Evolutionary conservation across 2,888 invertebrate species (phyloP).

Genomic region (Sceliomorpha sp.): DNA sequence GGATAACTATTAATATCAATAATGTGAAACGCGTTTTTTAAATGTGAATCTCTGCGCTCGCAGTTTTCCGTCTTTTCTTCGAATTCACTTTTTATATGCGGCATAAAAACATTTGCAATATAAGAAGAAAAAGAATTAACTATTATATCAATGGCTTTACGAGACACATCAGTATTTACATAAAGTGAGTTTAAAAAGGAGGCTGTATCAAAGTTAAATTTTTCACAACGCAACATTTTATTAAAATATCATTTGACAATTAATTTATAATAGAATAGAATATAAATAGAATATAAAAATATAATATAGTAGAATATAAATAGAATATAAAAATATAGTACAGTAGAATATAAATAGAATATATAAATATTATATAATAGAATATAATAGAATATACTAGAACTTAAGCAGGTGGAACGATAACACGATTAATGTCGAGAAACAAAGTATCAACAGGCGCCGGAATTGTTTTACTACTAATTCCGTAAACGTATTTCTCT

Average conservation of each 20-base stretch:
- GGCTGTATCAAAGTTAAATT: background rate
- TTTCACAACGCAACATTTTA: background rate
- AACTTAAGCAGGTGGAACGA: too few relatives aligned
- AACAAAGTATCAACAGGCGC: background rate
- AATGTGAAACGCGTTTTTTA: constrained; percentile 1
- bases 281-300: too few relatives aligned
- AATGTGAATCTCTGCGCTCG: background rate
- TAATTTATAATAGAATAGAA: too few relatives aligned
- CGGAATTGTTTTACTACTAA: background rate
- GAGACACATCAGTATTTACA: background rate
- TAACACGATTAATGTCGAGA: constrained; percentile 1
- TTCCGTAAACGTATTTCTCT: constrained; percentile 14
- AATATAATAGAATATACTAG: too few relatives aligned
- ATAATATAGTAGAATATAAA: too few relatives aligned
- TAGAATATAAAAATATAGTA: too few relatives aligned
- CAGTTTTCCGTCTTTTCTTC: background rate
- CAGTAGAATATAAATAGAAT: too few relatives aligned
- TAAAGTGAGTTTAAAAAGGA: background rate
- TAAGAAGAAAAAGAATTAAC: background rate
- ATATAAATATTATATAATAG: too few relatives aligned
- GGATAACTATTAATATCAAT: constrained; percentile 18
- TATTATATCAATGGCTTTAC: background rate
- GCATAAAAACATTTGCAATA: background rate
- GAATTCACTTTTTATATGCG: background rate
- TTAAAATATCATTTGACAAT: too few relatives aligned